Evolutionary conservation across 2,888 invertebrate genomes (phyloP), one percentile per base, ranked within the genome.

Genomic region (Eumacrocentrus americanus): DNA sequence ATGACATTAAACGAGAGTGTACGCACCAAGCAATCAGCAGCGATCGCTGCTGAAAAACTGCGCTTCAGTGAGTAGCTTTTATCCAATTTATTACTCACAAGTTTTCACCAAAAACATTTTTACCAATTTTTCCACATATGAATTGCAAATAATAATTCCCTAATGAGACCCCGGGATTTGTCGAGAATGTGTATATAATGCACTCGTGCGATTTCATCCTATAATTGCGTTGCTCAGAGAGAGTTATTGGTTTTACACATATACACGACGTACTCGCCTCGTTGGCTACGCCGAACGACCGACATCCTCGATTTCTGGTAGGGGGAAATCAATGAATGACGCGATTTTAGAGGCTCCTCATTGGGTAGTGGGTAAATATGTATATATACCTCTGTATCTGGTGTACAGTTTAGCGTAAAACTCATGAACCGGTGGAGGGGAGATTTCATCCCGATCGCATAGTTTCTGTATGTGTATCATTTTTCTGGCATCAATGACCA

Each of bases 251-350:
- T 37, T 44, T 42, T 29, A 35, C 34, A 51, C n/a, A 16, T 20
- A n/a, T n/a, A 37, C 18, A 37, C 20, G n/a, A 37, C 20, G 18
- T n/a, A 12, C 22, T 16, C 18, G 22, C 6, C 29, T 9, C n/a
- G 35, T 50, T 12, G 47, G 35, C 29, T 29, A 34, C 20, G 23
- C 20, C 37, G 11, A 52, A 56, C 55, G 42, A 46, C 34, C 44
- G 35, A 50, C 16, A 38, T 60, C 51, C 58, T 51, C 53, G 53
- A 53, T 51, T 60, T 66, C 56, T 54, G 42, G 57, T 61, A 56
- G 56, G 54, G 52, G 38, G 59, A 66, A 66, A 66, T 66, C 62
- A 66, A 64, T 64, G 64, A 64, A 66, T 66, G 62, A 66, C 64
- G 62, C 44, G 59, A 60, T 61, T 57, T 38, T 58, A 54, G 25